A percentile compares a stretch with the other conserved stretches of the same genome.
Evolutionary conservation across 2,888 invertebrate genomes (phyloP).

Genomic region (Chaetoderma sp.): DNA sequence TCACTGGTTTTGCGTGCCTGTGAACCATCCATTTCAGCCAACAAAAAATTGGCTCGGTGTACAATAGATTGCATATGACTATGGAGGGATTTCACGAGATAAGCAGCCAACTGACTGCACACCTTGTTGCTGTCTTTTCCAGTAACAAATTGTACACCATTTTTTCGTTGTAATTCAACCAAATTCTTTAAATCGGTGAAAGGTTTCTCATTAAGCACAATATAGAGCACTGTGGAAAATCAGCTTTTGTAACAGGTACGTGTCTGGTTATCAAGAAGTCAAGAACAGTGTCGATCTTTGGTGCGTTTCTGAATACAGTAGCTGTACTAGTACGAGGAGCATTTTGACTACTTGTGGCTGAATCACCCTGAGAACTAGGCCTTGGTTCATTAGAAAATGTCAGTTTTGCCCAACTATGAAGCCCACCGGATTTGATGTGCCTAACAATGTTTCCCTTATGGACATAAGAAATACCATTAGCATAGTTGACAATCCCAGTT

Average conservation of each 20-base stretch:
- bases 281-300: neutral
- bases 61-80: neutral
- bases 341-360: neutral
- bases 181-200: neutral
- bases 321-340: neutral
- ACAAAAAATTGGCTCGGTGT: conserved; percentile 1
- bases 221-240: neutral
- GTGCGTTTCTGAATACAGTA: neutral
- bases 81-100: neutral
- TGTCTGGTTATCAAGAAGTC: too few species aligned
- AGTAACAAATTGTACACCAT: conserved; percentile 3
- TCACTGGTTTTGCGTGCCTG: conserved; percentile 11
- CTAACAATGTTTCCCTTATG: neutral
- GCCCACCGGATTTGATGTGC: neutral
- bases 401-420: neutral
- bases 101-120: conserved; percentile 5
- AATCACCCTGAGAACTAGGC: too few species aligned
- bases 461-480: neutral
- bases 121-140: conserved; percentile 10
- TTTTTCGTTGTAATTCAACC: conserved; percentile 3
- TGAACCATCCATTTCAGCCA: conserved; percentile 7
- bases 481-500: neutral
- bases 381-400: neutral
- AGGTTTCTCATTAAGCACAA: neutral
- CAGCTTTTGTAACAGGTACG: neutral